phyloP scores from a whole-genome alignment of 2,113 vertebrate genomes.

The Nerophis lumbriciformis region DNA sequence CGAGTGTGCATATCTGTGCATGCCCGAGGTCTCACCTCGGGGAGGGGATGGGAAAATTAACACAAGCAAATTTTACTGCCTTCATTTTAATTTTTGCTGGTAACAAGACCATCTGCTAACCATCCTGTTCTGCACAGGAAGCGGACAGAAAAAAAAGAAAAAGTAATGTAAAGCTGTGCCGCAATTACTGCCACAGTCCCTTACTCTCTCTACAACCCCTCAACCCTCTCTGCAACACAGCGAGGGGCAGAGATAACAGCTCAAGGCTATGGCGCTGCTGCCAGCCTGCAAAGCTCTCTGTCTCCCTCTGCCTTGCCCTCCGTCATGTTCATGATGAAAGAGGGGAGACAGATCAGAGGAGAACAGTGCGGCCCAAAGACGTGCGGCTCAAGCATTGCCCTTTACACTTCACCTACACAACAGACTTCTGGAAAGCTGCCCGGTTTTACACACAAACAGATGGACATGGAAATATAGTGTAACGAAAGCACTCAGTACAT shows the following conservation, averaged over 20 bases:
- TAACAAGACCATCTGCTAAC: slow-evolving; percentile 80
- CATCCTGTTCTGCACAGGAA: slow-evolving; percentile 55
- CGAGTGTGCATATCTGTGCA: slow-evolving; percentile 21
- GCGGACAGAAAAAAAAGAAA: slow-evolving; percentile 13
- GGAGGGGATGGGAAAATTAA: slow-evolving; percentile 78
- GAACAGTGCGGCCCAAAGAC: slow-evolving; percentile 53
- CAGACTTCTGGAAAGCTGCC: slow-evolving; percentile 19
- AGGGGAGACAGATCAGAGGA: slow-evolving; percentile 56
- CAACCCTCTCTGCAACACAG: slow-evolving; percentile 43
- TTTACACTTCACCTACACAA: slow-evolving; percentile 34
- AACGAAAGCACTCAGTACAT: not conserved
- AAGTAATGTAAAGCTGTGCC: slow-evolving; percentile 35
- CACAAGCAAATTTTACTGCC: slow-evolving; percentile 73
- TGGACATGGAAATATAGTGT: not conserved
- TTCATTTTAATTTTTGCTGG: slow-evolving; percentile 80
- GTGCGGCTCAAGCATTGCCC: slow-evolving; percentile 40
- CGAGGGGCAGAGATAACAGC: slow-evolving; percentile 66
- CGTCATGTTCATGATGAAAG: slow-evolving; percentile 51
- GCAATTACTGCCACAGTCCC: slow-evolving; percentile 49
- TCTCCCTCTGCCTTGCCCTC: slow-evolving; percentile 53
- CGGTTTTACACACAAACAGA: slow-evolving; percentile 1
- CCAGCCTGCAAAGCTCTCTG: slow-evolving; percentile 56
- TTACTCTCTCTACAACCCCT: slow-evolving; percentile 22
- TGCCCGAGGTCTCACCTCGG: slow-evolving; percentile 63
- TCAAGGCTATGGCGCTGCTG: slow-evolving; percentile 63